Base-by-base conservation (phyloP, 2,888 invertebrate genomes). In the Microplitis deprimator region DNA sequence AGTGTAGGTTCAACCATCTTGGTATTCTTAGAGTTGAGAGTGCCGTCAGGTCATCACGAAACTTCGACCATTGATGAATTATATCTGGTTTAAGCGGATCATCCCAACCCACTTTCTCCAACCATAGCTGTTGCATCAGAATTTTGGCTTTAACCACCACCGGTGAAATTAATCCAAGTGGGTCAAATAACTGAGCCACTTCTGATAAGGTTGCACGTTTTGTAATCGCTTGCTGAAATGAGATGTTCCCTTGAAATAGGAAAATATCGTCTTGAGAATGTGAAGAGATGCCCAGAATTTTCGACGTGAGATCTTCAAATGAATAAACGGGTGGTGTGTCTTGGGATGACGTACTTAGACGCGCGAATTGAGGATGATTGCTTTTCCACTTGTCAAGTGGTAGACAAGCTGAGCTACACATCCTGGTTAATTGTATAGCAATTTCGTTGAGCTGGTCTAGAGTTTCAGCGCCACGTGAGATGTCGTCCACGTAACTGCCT, bases 81-180 rank as follows among this genome's bases (percentile, higher is more conserved):
- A 39, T 64, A 0, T 8, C 38, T 0, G 75, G 7, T 0, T 79
- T 73, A 0, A 82, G 13, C 0, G 62, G 8, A 1, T 79, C 80
- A 60, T 83, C 82, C 80, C 79, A 83, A 6, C 68, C 65, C 7
- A 79, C 7, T 29, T 81, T 78, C 0, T 68, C 38, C 0, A 81
- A 6, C 81, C 82, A 83, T 1, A 81, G 41, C 6, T 71, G 50
- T 64, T 81, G 81, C 0, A 81, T 8, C 0, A 83, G n/a, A 1
- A 81, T 64, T 40, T 83, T 81, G 0, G 81, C 81, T 13, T 61
- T 61, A 10, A 82, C 77, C 0, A 77, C 60, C 1, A 80, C 68
- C 1, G 81, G 83, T 3, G 80, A 29, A 0, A 80, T n/a, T 41
- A 79, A 80, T 0, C 80, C 80, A 1, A 82, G 68, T 6, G 80